Base-by-base conservation (phyloP, 1,140 invertebrate species). In the Eriocheir sinensis region DNA sequence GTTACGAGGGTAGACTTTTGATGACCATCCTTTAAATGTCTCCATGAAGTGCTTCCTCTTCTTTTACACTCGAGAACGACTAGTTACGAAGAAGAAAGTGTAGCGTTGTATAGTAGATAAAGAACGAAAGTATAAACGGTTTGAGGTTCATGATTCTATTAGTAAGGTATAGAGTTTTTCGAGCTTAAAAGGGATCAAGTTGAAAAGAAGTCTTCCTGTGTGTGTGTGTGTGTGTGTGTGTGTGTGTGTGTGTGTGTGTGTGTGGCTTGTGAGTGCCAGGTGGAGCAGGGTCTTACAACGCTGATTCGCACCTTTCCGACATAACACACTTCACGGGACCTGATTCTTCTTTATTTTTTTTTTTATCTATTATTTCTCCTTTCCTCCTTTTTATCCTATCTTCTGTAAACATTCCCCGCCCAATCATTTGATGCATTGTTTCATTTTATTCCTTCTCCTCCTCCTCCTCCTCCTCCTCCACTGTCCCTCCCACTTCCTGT, bases 381-480 rank as follows among this genome's bases (percentile, higher is more conserved):
- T n/a, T 1, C 44, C 44, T 48, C 44, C 44, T 48, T 15, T 15
- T 48, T 15, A 4, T 48, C 44, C 44, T 48, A 4, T 15, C 15
- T 15, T 15, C 15, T 15, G 4, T 48, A 4, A 4, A 8, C 44
- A 4, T 72, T 8, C 60, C n/a, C 60, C 60, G 9, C 17, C 53
- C n/a, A n/a, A n/a, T n/a, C n/a, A n/a, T n/a, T n/a, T n/a, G n/a
- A n/a, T n/a, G n/a, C n/a, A n/a, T n/a, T n/a, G n/a, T n/a, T n/a
- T n/a, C n/a, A n/a, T n/a, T n/a, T n/a, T n/a, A n/a, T n/a, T 72
- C 60, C 60, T 72, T n/a, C 60, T 72, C 60, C 60, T 72, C 60
- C 36, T 38, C 36, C 36, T 40, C 85, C n/a, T 48, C 36, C 38
- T 40, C 36, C 38, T 88, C 38, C 21, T 40, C 44, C n/a, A 0